Conservation (phyloP, 2,888 invertebrate genomes). For the Drosophila stalkeri region DNA sequence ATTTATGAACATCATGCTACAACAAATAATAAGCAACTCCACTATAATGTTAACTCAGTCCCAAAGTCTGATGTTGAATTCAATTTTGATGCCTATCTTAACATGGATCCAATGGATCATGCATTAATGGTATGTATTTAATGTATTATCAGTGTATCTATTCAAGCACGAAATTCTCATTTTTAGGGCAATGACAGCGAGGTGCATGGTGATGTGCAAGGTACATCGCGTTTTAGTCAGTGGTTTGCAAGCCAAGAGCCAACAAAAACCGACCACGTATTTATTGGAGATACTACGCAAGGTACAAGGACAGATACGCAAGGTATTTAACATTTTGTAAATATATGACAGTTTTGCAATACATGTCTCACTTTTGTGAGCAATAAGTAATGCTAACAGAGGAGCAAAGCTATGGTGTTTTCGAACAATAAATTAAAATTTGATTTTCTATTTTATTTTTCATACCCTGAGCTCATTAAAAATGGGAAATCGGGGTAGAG, state of each 20-base stretch:
- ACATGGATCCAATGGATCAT: constrained; percentile 91
- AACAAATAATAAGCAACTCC: neutral
- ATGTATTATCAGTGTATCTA: neutral
- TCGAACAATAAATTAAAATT: too few relatives aligned
- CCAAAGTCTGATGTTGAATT: constrained; percentile 86
- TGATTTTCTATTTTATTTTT: too few relatives aligned
- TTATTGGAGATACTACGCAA: constrained; percentile 13
- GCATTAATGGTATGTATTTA: constrained; percentile 88
- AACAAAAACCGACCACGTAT: constrained; percentile 30
- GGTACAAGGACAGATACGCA: constrained; percentile 38
- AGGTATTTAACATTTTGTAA: constrained; percentile 25
- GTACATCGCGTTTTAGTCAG: constrained; percentile 91
- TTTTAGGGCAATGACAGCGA: constrained; percentile 51
- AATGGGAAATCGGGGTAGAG: too few relatives aligned
- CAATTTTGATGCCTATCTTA: constrained; percentile 94
- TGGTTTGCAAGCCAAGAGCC: constrained; percentile 88
- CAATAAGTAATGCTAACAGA: too few relatives aligned
- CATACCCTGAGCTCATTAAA: too few relatives aligned
- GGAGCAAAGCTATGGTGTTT: too few relatives aligned
- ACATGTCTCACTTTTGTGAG: too few relatives aligned
- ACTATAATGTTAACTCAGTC: constrained; percentile 5
- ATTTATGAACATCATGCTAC: neutral
- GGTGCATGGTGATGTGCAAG: constrained; percentile 72
- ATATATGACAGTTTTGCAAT: too few relatives aligned
- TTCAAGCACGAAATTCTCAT: neutral